Evolutionary conservation across 2,113 vertebrate species (phyloP).

Genomic region (Phodopus roborovskii): DNA sequence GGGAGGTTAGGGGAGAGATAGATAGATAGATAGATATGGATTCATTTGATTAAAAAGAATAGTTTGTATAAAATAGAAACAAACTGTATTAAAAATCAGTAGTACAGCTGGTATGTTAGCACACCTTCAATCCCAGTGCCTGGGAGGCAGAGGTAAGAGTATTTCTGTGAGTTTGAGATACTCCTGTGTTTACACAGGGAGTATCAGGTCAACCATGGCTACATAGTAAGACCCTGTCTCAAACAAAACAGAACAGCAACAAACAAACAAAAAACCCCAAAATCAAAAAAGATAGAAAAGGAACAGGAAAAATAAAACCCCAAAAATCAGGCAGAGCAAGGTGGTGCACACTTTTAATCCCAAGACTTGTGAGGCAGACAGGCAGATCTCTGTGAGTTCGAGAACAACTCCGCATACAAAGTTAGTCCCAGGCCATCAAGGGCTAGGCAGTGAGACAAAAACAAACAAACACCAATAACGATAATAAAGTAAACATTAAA

Average conservation of each 20-base stretch:
- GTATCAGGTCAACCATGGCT: background rate
- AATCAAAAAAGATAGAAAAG: no score
- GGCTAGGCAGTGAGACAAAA: background rate
- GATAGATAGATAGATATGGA: background rate
- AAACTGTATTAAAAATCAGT: background rate
- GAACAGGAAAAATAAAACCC: background rate
- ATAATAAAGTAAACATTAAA: background rate
- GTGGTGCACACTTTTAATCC: background rate
- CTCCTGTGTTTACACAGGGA: background rate
- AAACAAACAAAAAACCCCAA: background rate
- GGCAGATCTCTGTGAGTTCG: background rate
- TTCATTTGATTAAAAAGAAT: background rate
- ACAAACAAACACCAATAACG: background rate
- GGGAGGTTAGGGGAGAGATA: background rate
- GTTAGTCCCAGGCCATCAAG: background rate
- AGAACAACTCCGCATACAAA: background rate
- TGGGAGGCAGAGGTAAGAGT: background rate
- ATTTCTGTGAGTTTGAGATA: background rate
- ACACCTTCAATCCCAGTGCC: background rate
- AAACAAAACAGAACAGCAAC: background rate
- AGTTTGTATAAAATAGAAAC: background rate
- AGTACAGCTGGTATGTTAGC: background rate
- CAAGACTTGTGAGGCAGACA: background rate
- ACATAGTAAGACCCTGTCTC: background rate
- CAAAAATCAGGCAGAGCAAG: background rate